Base-by-base conservation (phyloP, 1,140 invertebrate species). In the Pseudomyrmex sp. region DNA sequence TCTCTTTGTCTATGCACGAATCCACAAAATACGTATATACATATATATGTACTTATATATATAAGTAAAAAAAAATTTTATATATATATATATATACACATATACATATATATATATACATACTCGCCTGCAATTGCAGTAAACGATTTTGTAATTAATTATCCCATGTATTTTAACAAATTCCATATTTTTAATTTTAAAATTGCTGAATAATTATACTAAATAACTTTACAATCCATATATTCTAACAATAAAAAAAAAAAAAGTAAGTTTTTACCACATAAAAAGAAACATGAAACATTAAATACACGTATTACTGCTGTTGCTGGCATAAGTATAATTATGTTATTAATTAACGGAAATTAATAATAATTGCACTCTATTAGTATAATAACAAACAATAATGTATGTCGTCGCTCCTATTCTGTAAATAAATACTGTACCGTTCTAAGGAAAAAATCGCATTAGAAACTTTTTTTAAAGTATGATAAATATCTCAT, bases 401-500 rank as follows among this genome's bases (percentile, higher is more conserved):
- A 92, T 90, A 89, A 75, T 92, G 90, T 92, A 92, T 93, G 89
- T 92, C 90, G 89, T 93, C 92, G 92, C 91, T 93, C 92, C 92
- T 93, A 92, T 92, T 91, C 89, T 92, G 88, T 88, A 90, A 92
- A 91, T 88, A 90, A 92, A 93, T 84, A 90, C 83, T 91, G 85
- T 92, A 91, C 79, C 87, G 86, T 91, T 86, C 90, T 87, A 91
- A 83, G 88, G 35, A 35, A 35, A 35, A 35, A 84, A 82, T 77
- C 2, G 44, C 54, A 48, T 83, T 83, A 56, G 15, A 52, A 58
- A 83, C 54, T 83, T 83, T 12, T 83, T 83, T 77, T 23, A 79
- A 46, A 68, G 15, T 44, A 52, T 1, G 35, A 58, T 3, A 8
- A 61, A 58, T 35, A 23, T 77, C 10, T 77, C 7, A 48, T 23